phyloP scores from a whole-genome alignment of 2,797 vertebrate species.

The Vultur gryphus region DNA sequence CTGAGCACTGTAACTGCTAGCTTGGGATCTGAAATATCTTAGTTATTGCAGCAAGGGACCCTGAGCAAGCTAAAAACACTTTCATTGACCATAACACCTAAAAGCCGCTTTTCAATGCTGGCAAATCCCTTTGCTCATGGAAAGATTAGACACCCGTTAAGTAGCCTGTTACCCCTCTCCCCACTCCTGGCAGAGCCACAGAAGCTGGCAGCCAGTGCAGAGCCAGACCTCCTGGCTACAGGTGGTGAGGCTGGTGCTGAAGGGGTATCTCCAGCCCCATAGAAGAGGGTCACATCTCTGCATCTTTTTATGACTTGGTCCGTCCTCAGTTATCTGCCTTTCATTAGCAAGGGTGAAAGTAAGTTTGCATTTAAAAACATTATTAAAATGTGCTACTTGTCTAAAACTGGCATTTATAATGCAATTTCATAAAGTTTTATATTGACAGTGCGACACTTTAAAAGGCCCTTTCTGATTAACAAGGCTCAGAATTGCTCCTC shows the following conservation, averaged over 20 bases:
- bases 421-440: slow-evolving; percentile 70
- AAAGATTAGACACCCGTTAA: background rate
- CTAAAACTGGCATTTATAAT: slow-evolving; percentile 70
- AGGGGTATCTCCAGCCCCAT: background rate
- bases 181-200: background rate
- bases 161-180: background rate
- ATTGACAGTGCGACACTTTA: slow-evolving; percentile 60
- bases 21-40: background rate
- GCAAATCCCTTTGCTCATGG: background rate
- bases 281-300: background rate
- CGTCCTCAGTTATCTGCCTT: slow-evolving; percentile 31
- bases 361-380: slow-evolving; percentile 57
- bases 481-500: slow-evolving; percentile 69
- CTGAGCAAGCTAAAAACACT: background rate
- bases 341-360: slow-evolving; percentile 45
- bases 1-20: background rate
- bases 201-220: background rate
- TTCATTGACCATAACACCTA: background rate
- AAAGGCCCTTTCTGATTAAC: slow-evolving; percentile 73
- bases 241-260: background rate
- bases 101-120: background rate
- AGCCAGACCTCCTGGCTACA: background rate
- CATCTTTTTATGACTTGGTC: background rate
- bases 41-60: background rate
- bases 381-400: slow-evolving; percentile 64